A percentile compares a stretch with the other conserved stretches of the same genome.
Conservation (phyloP, 2,797 vertebrate species). For the Tragopan temminckii region DNA sequence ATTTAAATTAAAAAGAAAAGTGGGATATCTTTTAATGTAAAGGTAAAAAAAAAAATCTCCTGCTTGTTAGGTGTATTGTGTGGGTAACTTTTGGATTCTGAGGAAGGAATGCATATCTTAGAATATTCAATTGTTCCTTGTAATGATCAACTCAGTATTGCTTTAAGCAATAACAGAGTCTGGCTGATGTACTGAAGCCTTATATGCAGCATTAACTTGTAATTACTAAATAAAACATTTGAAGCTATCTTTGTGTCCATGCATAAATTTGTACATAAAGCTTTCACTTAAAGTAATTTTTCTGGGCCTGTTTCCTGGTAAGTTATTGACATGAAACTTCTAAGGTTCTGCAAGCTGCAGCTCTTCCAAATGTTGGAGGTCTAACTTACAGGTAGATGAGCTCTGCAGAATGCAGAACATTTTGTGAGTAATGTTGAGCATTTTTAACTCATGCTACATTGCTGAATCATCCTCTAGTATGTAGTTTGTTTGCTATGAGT, state of each 20-base stretch:
- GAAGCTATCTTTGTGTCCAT: not conserved
- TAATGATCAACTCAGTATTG: not conserved
- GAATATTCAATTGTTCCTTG: rapidly evolving
- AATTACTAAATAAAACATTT: not conserved
- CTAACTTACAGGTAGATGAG: not conserved
- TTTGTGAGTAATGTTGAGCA: not conserved
- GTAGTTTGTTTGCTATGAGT: not conserved
- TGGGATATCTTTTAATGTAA: not conserved
- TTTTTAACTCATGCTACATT: not conserved
- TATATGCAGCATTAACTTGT: not conserved
- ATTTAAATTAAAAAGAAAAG: not conserved
- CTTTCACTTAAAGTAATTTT: not conserved
- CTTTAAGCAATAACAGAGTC: not conserved
- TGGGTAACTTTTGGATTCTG: not conserved
- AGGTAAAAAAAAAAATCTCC: not conserved
- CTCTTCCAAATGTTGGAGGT: not conserved
- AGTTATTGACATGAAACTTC: not conserved
- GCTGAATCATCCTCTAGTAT: not conserved
- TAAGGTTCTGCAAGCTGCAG: not conserved
- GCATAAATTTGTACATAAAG: not conserved
- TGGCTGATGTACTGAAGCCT: not conserved
- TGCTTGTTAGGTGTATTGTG: not conserved
- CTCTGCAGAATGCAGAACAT: not conserved
- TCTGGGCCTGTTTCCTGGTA: not conserved
- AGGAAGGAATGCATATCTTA: not conserved